Base-by-base conservation (phyloP, 2,888 invertebrate genomes). In the Argynnis bischoffii region DNA sequence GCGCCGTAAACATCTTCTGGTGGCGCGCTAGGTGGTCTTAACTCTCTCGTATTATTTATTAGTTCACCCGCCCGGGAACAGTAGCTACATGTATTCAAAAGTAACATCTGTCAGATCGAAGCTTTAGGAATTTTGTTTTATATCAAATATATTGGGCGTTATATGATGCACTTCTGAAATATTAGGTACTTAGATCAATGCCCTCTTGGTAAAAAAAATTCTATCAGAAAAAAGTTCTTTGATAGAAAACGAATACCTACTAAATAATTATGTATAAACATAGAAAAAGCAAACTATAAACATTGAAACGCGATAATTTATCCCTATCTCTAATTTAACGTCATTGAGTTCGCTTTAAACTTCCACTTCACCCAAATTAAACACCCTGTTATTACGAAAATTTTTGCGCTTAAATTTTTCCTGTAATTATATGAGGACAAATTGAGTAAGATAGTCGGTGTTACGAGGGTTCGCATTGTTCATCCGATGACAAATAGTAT, bases 11-110 rank as follows among this genome's bases (percentile, higher is more conserved):
- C 88, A 87, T 88, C 81, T 79, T 82, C 78, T 72, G 86, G 84
- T 89, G 86, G 87, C 90, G 83, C 91, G 86, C 89, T 88, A 89
- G 91, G 92, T 86, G 92, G 91, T 91, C 90, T 84, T 91, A 90
- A 90, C 90, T 92, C 90, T 79, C 79, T 79, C 85, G 77, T 90
- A 91, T 91, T 90, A 92, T 92, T 92, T 92, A 92, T 92, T 87
- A 84, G 83, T 84, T 83, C 82, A 65, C 74, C 75, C 67, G 69
- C 73, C 74, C 72, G 66, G 73, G 72, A 64, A 72, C 72, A 74
- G 74, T 73, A 68, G 74, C 73, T 71, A 73, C 74, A 72, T 69
- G 69, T 71, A 69, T 70, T 68, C 55, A 63, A 70, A 74, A 68
- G 72, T 74, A 75, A 74, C 78, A 75, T 75, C 78, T 76, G 75